Percentiles rank a stretch among this genome's conserved stretches.
Evolutionary conservation across 1,140 invertebrate species (phyloP).

Genomic region (Drosophila hydei): DNA sequence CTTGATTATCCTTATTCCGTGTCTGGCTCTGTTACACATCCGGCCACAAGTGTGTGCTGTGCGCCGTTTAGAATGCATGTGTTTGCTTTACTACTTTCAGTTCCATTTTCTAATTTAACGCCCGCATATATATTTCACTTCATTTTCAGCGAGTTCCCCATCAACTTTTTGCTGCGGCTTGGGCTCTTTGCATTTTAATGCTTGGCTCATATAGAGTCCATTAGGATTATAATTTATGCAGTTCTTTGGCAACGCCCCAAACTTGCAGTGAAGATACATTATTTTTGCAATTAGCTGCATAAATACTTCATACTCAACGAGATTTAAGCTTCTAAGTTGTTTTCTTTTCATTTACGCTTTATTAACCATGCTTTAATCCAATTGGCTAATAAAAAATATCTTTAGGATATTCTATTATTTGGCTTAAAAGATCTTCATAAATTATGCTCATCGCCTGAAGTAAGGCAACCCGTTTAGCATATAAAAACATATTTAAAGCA

Average conservation of each 20-base stretch:
- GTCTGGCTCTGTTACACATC: constrained; percentile 49
- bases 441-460: too few relatives aligned
- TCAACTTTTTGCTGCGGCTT: constrained; percentile 3
- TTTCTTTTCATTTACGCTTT: background rate
- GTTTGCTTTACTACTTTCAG: constrained; percentile 35
- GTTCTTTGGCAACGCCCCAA: background rate
- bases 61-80: constrained; percentile 48
- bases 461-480: too few relatives aligned
- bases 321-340: too few relatives aligned
- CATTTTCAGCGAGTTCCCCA: constrained; percentile 1
- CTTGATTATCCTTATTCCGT: constrained; percentile 67
- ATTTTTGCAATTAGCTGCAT: constrained; percentile 17
- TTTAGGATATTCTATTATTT: too few relatives aligned
- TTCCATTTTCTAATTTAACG: constrained; percentile 15
- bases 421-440: too few relatives aligned
- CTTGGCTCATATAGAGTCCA: constrained; percentile 14
- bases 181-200: constrained; percentile 13
- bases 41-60: constrained; percentile 10
- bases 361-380: background rate
- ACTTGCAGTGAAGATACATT: background rate
- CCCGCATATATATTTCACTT: constrained; percentile 11
- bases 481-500: too few relatives aligned
- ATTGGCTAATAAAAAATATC: too few relatives aligned
- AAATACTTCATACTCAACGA: background rate
- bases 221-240: constrained; percentile 33